Evolutionary conservation across 2,113 vertebrate species (phyloP).

Genomic region (Tretioscincus oriximinensis): DNA sequence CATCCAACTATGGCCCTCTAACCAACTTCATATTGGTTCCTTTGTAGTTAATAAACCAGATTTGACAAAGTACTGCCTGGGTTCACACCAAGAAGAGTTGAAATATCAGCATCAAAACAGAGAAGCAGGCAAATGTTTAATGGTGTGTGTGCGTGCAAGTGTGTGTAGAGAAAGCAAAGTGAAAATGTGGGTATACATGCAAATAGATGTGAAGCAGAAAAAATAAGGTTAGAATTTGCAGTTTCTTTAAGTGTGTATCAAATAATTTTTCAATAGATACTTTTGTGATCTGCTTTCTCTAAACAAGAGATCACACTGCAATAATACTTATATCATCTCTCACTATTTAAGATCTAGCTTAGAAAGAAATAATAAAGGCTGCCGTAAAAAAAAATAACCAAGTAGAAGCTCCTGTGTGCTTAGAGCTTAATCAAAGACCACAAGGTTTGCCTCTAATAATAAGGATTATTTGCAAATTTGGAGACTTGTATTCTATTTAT

Average conservation of each 20-base stretch:
- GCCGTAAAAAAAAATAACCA: background rate
- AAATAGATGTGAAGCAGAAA: background rate
- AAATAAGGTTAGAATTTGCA: background rate
- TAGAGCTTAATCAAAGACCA: background rate
- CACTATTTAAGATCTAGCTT: background rate
- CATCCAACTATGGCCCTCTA: background rate
- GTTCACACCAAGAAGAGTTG: slow-evolving; percentile 1
- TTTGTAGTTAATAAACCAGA: background rate
- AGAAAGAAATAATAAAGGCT: background rate
- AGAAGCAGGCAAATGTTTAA: background rate
- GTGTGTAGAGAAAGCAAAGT: background rate
- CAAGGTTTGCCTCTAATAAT: background rate
- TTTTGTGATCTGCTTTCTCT: background rate
- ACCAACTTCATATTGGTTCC: background rate
- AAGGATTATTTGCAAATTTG: background rate
- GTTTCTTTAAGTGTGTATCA: background rate
- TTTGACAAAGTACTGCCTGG: slow-evolving; percentile 1
- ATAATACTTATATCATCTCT: background rate
- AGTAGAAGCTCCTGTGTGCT: background rate
- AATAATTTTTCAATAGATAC: background rate
- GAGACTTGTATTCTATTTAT: background rate
- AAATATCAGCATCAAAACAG: background rate
- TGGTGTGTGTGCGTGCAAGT: too few relatives aligned
- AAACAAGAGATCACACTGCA: background rate
- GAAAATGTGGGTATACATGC: background rate